Evolutionary conservation across 2,888 invertebrate genomes (phyloP), one percentile per base, ranked within the genome.

Genomic region (Anarsia innoxiella): DNA sequence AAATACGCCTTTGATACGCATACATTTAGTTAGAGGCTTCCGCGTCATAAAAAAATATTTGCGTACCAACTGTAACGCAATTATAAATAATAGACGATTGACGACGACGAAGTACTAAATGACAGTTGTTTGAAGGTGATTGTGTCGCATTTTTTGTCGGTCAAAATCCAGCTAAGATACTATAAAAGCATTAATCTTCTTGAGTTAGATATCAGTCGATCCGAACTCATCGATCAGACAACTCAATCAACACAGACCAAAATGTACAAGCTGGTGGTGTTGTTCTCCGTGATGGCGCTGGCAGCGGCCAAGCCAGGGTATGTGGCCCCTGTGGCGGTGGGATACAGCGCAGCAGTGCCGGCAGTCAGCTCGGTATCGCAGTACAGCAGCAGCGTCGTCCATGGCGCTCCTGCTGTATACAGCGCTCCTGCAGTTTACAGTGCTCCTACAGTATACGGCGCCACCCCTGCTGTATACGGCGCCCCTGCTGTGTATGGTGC

Each of bases 201-300:
- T 27, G 47, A 40, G 46, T 54, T 50, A 48, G 56, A 45, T 72
- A 83, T 80, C 79, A 83, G 73, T 83, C 68, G 66, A 70, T 73
- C 66, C 64, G 54, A 58, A 44, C 61, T 60, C 53, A 56, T 63
- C 61, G 65, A 60, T 56, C 60, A 63, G 56, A 55, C 49, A 61
- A 66, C 57, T 59, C 70, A 74, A 77, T 59, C 70, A 74, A 77
- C 78, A 42, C 42, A 42, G 42, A 42, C 42, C 80, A 85, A 73
- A 77, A 86, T 86, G 85, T 79, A 73, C 59, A 85, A 82, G 74
- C 68, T 86, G 86, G 87, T 88, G 85, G 88, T 88, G 77, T 88
- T 90, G 86, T 86, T 86, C 66, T 87, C 87, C 59, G 71, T 88
- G 44, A 66, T 87, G 61, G 87, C 88, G 58, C 54, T 89, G 64